phyloP scores from a whole-genome alignment of 2,888 invertebrate genomes.

The Phaedon cochleariae region DNA sequence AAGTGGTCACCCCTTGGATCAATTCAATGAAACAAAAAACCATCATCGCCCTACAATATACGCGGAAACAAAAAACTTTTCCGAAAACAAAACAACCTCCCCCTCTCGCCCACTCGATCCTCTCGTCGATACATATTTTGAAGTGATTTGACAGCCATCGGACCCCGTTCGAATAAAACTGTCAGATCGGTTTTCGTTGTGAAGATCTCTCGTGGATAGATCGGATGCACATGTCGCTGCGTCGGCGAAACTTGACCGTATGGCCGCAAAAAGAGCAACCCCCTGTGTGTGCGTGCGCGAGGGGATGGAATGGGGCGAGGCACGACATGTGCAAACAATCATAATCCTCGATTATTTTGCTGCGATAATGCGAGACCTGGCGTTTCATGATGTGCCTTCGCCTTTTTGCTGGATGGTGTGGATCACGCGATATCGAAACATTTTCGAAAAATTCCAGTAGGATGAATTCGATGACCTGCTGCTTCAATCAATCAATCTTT shows the following conservation, averaged over 20 bases:
- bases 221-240: slow-evolving; percentile 40
- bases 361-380: slow-evolving; percentile 9
- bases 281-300: slow-evolving; percentile 29
- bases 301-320: slow-evolving; percentile 39
- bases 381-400: slow-evolving; percentile 9
- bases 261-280: slow-evolving; percentile 59
- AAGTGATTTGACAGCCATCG: slow-evolving; percentile 18
- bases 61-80: background rate
- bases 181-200: background rate
- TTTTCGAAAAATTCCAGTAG: too few species aligned
- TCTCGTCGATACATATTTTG: background rate
- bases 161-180: slow-evolving; percentile 14
- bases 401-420: background rate
- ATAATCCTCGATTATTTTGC: slow-evolving; percentile 53
- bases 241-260: slow-evolving; percentile 58
- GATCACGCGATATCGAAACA: too few species aligned
- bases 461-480: too few species aligned
- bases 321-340: slow-evolving; percentile 63
- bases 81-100: slow-evolving; percentile 1
- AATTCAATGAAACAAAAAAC: background rate
- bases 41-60: background rate
- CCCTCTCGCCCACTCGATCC: background rate
- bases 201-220: background rate
- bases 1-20: background rate
- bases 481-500: too few species aligned